Evolutionary conservation across 2,797 vertebrate species (phyloP).

Genomic region (Clarias laeviceps): DNA sequence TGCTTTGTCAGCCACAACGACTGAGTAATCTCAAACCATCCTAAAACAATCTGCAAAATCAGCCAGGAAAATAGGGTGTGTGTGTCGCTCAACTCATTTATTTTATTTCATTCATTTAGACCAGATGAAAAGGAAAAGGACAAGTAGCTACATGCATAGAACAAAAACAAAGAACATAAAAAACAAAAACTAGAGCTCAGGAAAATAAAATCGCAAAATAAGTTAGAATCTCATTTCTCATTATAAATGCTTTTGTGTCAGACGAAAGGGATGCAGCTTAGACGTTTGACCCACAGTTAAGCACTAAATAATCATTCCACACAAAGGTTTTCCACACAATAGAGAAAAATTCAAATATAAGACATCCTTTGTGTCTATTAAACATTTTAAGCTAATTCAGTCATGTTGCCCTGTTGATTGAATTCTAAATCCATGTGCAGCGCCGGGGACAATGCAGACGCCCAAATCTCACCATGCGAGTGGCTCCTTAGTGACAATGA

Average conservation of each 20-base stretch:
- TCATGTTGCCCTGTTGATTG: constrained; percentile 10
- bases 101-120: background rate
- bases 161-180: background rate
- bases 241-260: background rate
- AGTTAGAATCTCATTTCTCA: background rate
- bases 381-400: background rate
- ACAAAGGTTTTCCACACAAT: background rate
- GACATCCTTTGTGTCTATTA: background rate
- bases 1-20: constrained; percentile 16
- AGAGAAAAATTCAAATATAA: background rate
- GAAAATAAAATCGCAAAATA: background rate
- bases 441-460: background rate
- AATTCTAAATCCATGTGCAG: constrained; percentile 7
- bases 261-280: background rate
- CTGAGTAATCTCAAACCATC: constrained; percentile 37
- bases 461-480: background rate
- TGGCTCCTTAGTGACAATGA: background rate
- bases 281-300: background rate
- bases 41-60: constrained; percentile 46
- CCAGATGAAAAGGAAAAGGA: background rate
- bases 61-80: constrained; percentile 8
- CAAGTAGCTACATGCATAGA: background rate
- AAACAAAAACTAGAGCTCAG: background rate
- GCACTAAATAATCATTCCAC: background rate
- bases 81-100: background rate